Evolutionary conservation across 2,888 invertebrate species (phyloP).

Genomic region (Drosophila meridiana): DNA sequence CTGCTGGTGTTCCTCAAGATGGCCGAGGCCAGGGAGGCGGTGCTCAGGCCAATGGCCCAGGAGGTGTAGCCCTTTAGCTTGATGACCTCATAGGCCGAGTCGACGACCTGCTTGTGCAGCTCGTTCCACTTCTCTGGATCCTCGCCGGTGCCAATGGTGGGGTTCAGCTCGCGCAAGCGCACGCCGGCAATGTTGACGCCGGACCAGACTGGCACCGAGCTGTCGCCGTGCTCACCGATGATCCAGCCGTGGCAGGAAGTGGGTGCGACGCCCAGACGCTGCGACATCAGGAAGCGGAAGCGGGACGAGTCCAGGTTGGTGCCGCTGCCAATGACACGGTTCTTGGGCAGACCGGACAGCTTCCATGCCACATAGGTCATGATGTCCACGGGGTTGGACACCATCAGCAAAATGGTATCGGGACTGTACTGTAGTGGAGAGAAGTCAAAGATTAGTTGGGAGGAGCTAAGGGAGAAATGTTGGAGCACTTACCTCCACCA

Average conservation of each 20-base stretch:
- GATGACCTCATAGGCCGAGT: constrained; percentile 95
- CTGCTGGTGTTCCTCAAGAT: constrained; percentile 90
- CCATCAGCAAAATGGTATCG: constrained; percentile 93
- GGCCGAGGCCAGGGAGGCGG: constrained; percentile 89
- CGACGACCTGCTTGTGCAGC: constrained; percentile 92
- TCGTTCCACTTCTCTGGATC: constrained; percentile 93
- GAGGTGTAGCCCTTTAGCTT: constrained; percentile 95
- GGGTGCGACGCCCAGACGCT: constrained; percentile 92
- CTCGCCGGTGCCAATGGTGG: constrained; percentile 89
- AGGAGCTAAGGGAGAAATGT: no score
- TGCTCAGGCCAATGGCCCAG: constrained; percentile 95
- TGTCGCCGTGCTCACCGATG: constrained; percentile 97
- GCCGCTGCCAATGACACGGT: constrained; percentile 95
- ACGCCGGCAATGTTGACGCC: constrained; percentile 97
- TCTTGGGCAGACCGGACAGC: constrained; percentile 94
- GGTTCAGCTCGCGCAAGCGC: constrained; percentile 91
- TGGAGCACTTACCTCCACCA: constrained; percentile 74
- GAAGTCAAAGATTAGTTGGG: not conserved
- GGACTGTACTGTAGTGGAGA: constrained; percentile 88
- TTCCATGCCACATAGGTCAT: constrained; percentile 98
- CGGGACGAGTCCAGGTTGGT: constrained; percentile 97
- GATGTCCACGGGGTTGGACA: constrained; percentile 97
- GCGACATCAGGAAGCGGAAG: constrained; percentile 94
- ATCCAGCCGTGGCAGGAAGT: constrained; percentile 96
- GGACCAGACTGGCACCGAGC: constrained; percentile 96